Evolutionary conservation across 2,113 vertebrate species (phyloP), one percentile per base, ranked within the genome.

Genomic region (Philantomba maxwellii): DNA sequence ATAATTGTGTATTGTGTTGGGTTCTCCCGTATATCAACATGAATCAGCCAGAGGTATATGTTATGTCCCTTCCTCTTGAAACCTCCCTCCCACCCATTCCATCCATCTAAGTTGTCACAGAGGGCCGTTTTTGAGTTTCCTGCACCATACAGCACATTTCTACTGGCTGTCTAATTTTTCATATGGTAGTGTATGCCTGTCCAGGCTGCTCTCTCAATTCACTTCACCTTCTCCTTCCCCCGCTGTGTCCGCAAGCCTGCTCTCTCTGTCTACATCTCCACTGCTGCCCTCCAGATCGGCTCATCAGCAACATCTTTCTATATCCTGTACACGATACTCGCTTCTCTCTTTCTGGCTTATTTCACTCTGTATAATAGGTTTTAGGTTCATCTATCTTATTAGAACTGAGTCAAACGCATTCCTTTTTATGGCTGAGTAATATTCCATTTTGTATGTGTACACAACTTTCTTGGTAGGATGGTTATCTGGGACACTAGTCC

Each of bases 241-340:
- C 1, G 3, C 70, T 43, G 6, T 43, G 39, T 75, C 23, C 1
- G 0, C 12, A 75, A 26, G 23, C 25, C 6, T 43, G 70, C 0
- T 75, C 12, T 26, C 39, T 43, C 13, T 43, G 39, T 26, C 23
- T 75, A 12, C 2, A 43, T 75, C 70, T 43, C 39, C 36, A 7
- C 23, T 75, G 70, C 39, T 26, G 70, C 70, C 70, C 23, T 75
- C 23, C 70, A 75, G 23, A 75, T 14, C 0, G 0, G 39, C 23
- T 75, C 36, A 26, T 75, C 6, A 7, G 12, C 4, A 6, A 23
- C 70, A 43, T 75, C 39, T 75, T 15, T 75, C 39, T 75, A 15
- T 14, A 75, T 75, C 12, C 23, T 43, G 39, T 15, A 26, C 3
- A 7, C 1, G 1, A 26, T 75, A 75, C 23, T 43, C 6, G 0